Percentiles rank a stretch among this genome's conserved stretches.
Evolutionary conservation across 2,113 vertebrate species (phyloP).

Genomic region (Rhinolophus sinicus): DNA sequence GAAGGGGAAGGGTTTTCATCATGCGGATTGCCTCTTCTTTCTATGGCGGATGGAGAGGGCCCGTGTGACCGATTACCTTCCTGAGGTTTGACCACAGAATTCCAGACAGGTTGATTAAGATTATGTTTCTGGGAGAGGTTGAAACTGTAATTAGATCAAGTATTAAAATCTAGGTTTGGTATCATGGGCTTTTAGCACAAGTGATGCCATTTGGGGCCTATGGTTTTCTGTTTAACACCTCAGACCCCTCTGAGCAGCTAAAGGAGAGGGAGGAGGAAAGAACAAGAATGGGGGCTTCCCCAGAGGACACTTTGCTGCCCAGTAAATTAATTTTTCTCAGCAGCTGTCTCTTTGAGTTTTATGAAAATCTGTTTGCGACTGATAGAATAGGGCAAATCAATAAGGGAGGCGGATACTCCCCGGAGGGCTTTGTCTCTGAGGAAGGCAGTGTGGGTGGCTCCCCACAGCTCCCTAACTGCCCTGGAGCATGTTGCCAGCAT

Average conservation of each 20-base stretch:
- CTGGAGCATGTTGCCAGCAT: accelerated
- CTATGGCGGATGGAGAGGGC: not conserved
- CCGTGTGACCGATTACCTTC: too few species aligned
- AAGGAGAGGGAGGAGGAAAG: not conserved
- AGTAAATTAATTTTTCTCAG: not conserved
- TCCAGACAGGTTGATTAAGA: not conserved
- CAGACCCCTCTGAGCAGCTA: not conserved
- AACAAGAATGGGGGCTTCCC: not conserved
- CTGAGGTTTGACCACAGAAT: not conserved
- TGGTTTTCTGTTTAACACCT: too few species aligned
- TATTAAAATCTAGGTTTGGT: not conserved
- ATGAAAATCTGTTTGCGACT: not conserved
- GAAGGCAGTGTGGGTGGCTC: not conserved
- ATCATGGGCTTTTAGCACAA: not conserved
- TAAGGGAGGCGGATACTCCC: not conserved
- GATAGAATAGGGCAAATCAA: not conserved
- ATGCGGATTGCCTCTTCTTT: not conserved
- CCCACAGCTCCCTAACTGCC: not conserved
- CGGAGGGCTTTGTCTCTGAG: not conserved
- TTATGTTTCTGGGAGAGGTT: not conserved
- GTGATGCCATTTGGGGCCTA: too few species aligned
- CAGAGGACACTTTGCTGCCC: not conserved
- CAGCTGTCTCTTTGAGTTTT: slow-evolving; percentile 15
- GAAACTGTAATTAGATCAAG: not conserved
- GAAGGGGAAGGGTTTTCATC: too few species aligned